Evolutionary conservation across 2,113 vertebrate species (phyloP).

Genomic region (Stercorarius parasiticus): DNA sequence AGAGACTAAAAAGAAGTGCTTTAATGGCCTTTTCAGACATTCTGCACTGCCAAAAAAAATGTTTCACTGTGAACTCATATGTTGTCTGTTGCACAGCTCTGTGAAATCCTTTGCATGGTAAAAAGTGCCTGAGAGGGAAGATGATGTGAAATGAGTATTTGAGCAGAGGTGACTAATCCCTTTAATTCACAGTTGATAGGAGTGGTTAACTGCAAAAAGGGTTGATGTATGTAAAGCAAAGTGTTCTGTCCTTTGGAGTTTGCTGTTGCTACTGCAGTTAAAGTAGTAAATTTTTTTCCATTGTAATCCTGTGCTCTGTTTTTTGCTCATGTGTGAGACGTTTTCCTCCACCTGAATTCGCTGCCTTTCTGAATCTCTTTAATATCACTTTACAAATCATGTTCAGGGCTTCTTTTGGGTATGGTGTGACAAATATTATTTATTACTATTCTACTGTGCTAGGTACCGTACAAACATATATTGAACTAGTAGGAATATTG

Average conservation of each 20-base stretch:
- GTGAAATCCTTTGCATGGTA: background rate
- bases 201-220: background rate
- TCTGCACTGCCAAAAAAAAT: background rate
- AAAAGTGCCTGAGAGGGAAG: background rate
- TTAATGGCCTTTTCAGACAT: background rate
- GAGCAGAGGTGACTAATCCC: background rate
- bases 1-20: background rate
- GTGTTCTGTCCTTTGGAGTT: background rate
- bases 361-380: background rate
- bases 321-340: background rate
- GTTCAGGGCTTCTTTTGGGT: background rate
- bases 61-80: background rate
- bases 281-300: background rate
- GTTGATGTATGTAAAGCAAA: background rate
- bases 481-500: background rate
- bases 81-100: background rate
- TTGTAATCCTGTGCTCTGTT: background rate
- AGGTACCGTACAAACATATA: background rate
- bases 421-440: background rate
- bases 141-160: background rate
- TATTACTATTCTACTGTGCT: background rate
- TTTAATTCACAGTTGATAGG: background rate
- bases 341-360: background rate
- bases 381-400: background rate
- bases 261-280: background rate